Evolutionary conservation across 1,140 invertebrate species (phyloP).

Genomic region (Glossosoma conforme): DNA sequence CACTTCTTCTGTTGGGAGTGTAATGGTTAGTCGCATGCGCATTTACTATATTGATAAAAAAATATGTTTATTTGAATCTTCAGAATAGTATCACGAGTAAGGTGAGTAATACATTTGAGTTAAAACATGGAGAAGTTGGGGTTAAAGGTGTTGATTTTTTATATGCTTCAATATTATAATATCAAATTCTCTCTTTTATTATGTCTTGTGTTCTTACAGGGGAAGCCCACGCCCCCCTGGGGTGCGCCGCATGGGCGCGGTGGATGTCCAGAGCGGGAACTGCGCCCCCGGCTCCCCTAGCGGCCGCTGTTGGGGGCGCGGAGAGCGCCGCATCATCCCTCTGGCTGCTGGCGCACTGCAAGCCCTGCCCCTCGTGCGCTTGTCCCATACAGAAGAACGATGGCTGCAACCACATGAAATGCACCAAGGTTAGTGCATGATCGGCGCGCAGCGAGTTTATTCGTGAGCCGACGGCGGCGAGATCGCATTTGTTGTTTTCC

Average conservation of each 20-base stretch:
- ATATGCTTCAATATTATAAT: background rate
- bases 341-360: conserved; percentile 71
- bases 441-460: background rate
- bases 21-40: conserved; percentile 32
- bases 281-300: conserved; percentile 62
- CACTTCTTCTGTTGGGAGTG: conserved; percentile 72
- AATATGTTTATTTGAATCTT: background rate
- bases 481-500: too few relatives aligned
- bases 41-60: background rate
- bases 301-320: conserved; percentile 53
- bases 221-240: conserved; percentile 67
- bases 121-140: too few relatives aligned
- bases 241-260: conserved; percentile 61
- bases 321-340: conserved; percentile 67
- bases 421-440: conserved; percentile 58
- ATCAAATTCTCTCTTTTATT: background rate
- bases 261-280: conserved; percentile 59
- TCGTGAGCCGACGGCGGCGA: too few relatives aligned
- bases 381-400: conserved; percentile 75
- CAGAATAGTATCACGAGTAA: too few relatives aligned
- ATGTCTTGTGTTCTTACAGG: conserved; percentile 33
- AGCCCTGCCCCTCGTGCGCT: conserved; percentile 69
- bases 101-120: too few relatives aligned
- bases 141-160: too few relatives aligned
- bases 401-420: conserved; percentile 76